Conservation (phyloP, 2,888 invertebrate species). For the Myopa testacea region DNA sequence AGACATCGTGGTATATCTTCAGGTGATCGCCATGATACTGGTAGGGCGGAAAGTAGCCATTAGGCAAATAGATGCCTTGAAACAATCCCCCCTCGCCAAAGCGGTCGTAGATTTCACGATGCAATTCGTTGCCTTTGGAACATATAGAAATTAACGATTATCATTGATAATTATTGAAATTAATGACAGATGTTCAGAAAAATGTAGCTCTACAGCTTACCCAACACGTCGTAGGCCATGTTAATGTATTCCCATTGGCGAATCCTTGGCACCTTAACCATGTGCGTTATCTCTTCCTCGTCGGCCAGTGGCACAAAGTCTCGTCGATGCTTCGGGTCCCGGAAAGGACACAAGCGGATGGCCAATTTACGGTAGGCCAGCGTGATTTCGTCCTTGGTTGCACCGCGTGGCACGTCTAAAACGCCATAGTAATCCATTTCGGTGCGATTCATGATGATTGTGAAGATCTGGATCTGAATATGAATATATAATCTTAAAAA, state of each 20-base stretch:
- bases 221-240: constrained; percentile 85
- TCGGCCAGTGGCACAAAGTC: constrained; percentile 70
- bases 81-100: constrained; percentile 91
- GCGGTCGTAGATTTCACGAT: constrained; percentile 85
- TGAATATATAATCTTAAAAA: neutral
- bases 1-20: constrained; percentile 82
- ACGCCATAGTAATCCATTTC: constrained; percentile 82
- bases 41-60: constrained; percentile 78
- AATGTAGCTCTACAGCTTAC: constrained; percentile 45
- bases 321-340: constrained; percentile 68
- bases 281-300: constrained; percentile 55
- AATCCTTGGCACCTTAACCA: constrained; percentile 54
- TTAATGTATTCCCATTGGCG: constrained; percentile 70
- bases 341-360: constrained; percentile 69
- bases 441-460: constrained; percentile 55
- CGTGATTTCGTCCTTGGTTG: constrained; percentile 78
- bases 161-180: neutral
- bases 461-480: neutral
- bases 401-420: constrained; percentile 75
- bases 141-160: neutral
- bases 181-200: neutral
- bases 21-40: constrained; percentile 84
- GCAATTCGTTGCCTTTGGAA: constrained; percentile 63
- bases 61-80: constrained; percentile 79
- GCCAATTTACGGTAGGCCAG: constrained; percentile 74